Evolutionary conservation across 2,113 vertebrate species (phyloP).

Genomic region (Melozone crissalis): DNA sequence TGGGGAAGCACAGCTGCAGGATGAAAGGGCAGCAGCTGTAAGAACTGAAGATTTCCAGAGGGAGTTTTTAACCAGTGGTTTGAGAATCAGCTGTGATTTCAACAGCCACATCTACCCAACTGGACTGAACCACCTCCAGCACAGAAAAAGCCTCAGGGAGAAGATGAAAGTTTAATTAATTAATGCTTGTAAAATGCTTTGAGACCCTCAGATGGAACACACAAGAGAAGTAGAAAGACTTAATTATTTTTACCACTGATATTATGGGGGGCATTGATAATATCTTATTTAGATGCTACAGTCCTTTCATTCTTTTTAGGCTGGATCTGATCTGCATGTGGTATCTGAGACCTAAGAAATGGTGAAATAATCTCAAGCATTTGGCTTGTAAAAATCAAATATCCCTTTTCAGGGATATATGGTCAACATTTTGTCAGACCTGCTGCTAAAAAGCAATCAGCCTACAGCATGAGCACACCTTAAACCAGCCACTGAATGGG

Average conservation of each 20-base stretch:
- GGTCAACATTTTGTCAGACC: neutral
- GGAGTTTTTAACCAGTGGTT: neutral
- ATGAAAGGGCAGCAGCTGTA: neutral
- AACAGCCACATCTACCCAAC: constrained; percentile 20
- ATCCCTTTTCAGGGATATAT: neutral
- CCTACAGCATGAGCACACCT: neutral
- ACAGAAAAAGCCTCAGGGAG: constrained; percentile 35
- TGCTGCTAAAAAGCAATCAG: neutral
- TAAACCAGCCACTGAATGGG: neutral
- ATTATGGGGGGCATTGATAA: neutral
- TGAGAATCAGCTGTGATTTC: constrained; percentile 39
- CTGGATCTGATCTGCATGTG: neutral
- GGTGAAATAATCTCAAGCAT: neutral
- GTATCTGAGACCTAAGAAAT: neutral
- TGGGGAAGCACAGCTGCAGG: neutral
- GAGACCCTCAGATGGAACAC: constrained; percentile 59
- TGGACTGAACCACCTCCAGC: constrained; percentile 54
- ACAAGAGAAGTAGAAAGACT: constrained; percentile 31
- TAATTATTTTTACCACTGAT: constrained; percentile 56
- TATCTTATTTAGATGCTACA: neutral
- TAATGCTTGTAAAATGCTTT: constrained; percentile 54
- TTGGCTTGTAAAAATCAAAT: neutral
- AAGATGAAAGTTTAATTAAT: constrained; percentile 56
- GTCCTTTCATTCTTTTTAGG: neutral
- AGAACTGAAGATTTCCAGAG: neutral